Conservation (phyloP, 2,113 vertebrate species). For the Haplochromis vanheusdeni region DNA sequence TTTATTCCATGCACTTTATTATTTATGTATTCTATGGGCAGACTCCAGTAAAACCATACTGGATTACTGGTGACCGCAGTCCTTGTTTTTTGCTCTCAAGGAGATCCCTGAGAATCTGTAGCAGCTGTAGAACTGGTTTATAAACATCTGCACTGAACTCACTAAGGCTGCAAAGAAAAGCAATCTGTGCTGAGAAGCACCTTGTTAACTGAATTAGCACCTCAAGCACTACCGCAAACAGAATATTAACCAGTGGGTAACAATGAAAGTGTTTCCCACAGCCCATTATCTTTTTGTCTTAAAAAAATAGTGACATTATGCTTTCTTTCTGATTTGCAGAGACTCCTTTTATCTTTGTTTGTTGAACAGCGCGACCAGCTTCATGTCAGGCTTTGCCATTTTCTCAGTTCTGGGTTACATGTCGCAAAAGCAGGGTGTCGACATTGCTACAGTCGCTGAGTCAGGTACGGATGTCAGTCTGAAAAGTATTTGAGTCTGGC, state of each 20-base stretch:
- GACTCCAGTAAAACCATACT: neutral
- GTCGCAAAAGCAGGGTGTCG: constrained; percentile 59
- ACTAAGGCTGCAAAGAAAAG: neutral
- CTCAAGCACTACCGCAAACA: neutral
- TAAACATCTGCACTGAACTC: neutral
- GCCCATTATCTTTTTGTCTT: neutral
- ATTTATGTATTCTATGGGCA: neutral
- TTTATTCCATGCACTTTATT: neutral
- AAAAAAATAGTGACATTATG: neutral
- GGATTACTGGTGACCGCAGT: neutral
- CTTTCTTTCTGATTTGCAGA: constrained; percentile 41
- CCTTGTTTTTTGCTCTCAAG: neutral
- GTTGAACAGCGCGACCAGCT: constrained; percentile 85
- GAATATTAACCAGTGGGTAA: neutral
- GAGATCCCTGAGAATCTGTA: neutral
- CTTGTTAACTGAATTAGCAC: neutral
- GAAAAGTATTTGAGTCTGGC: neutral
- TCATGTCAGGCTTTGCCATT: constrained; percentile 83
- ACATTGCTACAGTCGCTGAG: constrained; percentile 63
- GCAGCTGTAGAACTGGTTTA: neutral
- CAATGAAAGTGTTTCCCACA: neutral
- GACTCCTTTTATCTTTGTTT: constrained; percentile 73
- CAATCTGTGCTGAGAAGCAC: neutral
- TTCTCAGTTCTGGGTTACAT: constrained; percentile 85
- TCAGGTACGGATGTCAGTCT: constrained; percentile 43